Evolutionary conservation across 2,113 vertebrate species (phyloP).

Genomic region (Neolamprologus cancellatus): DNA sequence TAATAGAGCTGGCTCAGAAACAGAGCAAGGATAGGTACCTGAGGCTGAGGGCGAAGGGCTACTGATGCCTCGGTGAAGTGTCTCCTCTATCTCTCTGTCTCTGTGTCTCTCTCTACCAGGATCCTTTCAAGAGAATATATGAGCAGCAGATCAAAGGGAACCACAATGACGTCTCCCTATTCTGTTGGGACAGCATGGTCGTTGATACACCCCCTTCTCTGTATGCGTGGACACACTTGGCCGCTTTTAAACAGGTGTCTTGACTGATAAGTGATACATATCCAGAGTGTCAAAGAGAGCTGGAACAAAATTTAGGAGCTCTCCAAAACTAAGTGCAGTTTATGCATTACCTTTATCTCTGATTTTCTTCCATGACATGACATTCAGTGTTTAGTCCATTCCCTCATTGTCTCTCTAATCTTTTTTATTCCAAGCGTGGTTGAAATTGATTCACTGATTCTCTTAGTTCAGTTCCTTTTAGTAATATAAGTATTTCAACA

Average conservation of each 20-base stretch:
- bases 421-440: background rate
- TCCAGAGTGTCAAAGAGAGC: background rate
- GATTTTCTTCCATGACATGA: background rate
- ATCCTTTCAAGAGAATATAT: conserved; percentile 70
- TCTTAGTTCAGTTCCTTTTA: background rate
- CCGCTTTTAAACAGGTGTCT: conserved; percentile 57
- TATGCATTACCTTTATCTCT: conserved; percentile 11
- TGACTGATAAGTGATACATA: conserved; percentile 48
- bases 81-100: conserved; percentile 32
- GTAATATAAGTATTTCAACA: background rate
- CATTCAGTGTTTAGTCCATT: background rate
- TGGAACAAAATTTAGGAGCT: background rate
- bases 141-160: conserved; percentile 71
- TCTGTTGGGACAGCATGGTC: conserved; percentile 49
- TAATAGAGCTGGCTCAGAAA: conserved; percentile 70
- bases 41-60: conserved; percentile 60
- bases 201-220: conserved; percentile 16
- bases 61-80: conserved; percentile 69
- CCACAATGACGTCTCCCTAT: conserved; percentile 62
- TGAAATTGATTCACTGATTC: background rate
- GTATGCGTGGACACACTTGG: background rate
- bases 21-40: conserved; percentile 65
- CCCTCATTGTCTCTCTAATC: background rate
- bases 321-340: background rate
- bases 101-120: conserved; percentile 10